Conservation (phyloP, 1,140 invertebrate genomes). For the Diabrotica virgifera region DNA sequence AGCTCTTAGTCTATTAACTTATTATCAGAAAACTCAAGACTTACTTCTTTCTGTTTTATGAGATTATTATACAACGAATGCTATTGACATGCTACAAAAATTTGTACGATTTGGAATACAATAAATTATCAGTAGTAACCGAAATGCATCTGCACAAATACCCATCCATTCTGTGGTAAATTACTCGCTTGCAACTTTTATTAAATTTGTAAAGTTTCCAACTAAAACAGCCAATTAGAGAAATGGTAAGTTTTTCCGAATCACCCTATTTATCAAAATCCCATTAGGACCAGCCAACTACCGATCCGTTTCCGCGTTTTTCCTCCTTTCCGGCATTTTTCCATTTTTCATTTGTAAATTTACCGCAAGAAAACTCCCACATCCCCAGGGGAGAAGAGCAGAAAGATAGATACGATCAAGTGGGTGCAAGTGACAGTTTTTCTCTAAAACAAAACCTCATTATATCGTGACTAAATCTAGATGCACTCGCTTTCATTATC, state of each 20-base stretch:
- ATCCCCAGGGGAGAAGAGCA: neutral
- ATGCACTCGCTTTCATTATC: slow-evolving; percentile 18
- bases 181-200: no score
- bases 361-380: neutral
- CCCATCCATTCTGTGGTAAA: no score
- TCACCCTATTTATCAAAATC: slow-evolving; percentile 1
- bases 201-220: no score
- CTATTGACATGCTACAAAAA: no score
- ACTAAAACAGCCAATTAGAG: neutral
- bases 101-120: no score
- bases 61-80: no score
- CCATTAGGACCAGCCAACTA: neutral
- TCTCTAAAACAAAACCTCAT: slow-evolving; percentile 16
- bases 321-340: neutral
- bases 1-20: no score
- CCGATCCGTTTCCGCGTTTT: neutral
- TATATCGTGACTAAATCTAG: slow-evolving; percentile 12
- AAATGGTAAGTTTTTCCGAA: neutral
- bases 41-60: no score
- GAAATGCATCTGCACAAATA: no score
- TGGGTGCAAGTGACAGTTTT: slow-evolving; percentile 18
- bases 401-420: neutral
- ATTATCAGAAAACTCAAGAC: no score
- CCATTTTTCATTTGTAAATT: slow-evolving; percentile 4
- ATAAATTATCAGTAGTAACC: no score